These are phyloP conservation scores for Smithornis capensis DNA, from an alignment of 2,113 vertebrate species.

Conservation along the genomic window DNA sequence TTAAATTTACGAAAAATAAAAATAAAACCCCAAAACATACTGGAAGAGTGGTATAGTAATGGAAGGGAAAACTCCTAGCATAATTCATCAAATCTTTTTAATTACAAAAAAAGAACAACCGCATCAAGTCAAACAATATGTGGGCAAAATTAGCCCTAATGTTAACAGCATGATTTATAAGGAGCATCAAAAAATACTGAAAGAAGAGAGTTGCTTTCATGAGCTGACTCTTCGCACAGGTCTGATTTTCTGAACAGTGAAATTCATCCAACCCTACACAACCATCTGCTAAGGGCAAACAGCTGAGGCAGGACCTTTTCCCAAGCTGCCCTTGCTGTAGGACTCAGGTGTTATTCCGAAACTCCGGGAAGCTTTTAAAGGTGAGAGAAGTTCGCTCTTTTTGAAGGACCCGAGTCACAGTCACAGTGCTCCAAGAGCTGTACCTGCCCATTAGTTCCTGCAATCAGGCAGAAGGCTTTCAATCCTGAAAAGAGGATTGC, in stretches of 20 bases:
- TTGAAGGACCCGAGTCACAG: background rate
- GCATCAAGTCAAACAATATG: background rate
- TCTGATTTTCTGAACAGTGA: background rate
- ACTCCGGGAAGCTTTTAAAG: background rate
- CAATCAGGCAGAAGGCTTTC: background rate
- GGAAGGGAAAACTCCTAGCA: background rate
- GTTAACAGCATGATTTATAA: background rate
- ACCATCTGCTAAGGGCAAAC: background rate
- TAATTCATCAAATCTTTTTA: background rate
- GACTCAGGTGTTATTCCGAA: background rate
- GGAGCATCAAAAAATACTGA: background rate
- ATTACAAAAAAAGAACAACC: background rate
- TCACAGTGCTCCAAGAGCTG: background rate
- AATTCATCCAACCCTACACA: background rate
- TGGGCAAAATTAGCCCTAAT: background rate
- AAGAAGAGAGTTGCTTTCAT: background rate
- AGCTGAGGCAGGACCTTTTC: background rate
- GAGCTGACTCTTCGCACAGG: background rate
- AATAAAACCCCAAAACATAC: background rate
- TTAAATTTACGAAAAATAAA: background rate
- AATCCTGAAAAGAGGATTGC: background rate
- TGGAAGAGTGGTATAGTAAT: background rate
- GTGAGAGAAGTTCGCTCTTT: background rate
- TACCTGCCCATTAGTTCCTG: background rate
- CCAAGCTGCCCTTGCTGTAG: background rate